Percentiles rank a stretch among this genome's conserved stretches.
These are phyloP conservation scores for Molossus alvarezi DNA, from an alignment of 2,797 vertebrate species.

Conservation along the genomic window DNA sequence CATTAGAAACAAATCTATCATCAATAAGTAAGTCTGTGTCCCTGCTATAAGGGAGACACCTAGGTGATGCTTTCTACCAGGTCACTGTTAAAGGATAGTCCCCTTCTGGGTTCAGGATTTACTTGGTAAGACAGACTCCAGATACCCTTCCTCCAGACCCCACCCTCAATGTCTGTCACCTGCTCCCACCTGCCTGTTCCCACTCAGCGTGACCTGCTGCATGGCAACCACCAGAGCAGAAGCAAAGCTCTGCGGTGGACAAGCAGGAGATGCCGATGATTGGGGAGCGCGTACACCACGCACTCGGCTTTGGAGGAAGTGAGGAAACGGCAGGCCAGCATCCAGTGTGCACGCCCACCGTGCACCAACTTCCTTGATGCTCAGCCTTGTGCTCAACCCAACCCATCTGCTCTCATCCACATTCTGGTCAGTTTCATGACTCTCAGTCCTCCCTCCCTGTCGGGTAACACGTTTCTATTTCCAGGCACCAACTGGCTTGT, in stretches of 20 bases:
- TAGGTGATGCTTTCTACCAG: not conserved
- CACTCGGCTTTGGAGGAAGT: not conserved
- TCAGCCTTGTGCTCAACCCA: too few species aligned
- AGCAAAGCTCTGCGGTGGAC: not conserved
- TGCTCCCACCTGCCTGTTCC: not conserved
- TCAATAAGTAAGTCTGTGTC: not conserved
- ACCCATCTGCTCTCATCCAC: not conserved
- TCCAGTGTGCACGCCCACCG: rapidly evolving
- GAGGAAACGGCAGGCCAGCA: not conserved
- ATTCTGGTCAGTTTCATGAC: not conserved
- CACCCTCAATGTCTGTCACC: not conserved
- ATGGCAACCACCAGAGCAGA: not conserved
- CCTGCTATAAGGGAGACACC: not conserved
- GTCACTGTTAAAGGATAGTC: not conserved
- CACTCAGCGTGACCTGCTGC: not conserved
- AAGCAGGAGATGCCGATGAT: rapidly evolving
- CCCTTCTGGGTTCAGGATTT: not conserved
- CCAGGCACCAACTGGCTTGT: not conserved
- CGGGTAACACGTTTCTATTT: rapidly evolving
- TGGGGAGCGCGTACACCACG: rapidly evolving
- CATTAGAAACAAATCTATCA: too few species aligned
- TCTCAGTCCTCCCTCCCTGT: not conserved
- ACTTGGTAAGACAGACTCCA: not conserved
- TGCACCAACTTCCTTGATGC: not conserved
- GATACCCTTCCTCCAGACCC: not conserved